A percentile compares a stretch with the other conserved stretches of the same genome.
Conservation (phyloP, 2,888 invertebrate species). For the Microplitis manilae region DNA sequence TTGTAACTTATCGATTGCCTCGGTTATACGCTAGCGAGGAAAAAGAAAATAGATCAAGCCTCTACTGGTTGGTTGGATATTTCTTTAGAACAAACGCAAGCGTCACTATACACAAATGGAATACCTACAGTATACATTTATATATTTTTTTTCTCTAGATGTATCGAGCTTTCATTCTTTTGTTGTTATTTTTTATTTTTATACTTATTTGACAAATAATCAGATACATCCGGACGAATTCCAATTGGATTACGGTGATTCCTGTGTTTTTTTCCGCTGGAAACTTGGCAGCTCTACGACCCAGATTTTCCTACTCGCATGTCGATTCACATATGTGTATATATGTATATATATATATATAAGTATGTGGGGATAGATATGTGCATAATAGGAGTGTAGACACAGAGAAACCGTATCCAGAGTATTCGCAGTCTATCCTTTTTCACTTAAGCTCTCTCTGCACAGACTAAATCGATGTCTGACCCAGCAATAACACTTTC, state of each 20-base stretch:
- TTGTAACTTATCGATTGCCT: conserved; percentile 53
- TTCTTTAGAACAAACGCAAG: conserved; percentile 14
- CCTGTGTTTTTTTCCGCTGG: neutral
- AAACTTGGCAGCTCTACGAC: neutral
- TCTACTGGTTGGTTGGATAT: conserved; percentile 16
- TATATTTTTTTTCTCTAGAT: neutral
- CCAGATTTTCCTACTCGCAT: conserved; percentile 1
- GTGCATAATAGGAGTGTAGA: neutral
- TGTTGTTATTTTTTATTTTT: conserved; percentile 1
- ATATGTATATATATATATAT: too few species aligned
- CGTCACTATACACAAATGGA: conserved; percentile 10
- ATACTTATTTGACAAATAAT: neutral
- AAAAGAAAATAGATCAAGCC: conserved; percentile 58
- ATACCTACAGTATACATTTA: conserved; percentile 19
- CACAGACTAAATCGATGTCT: conserved; percentile 23
- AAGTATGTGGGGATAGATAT: too few species aligned
- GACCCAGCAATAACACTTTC: conserved; percentile 26
- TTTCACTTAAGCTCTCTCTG: neutral
- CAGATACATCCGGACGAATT: neutral
- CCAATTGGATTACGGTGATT: neutral
- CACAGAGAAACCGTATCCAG: neutral
- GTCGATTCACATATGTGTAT: too few species aligned
- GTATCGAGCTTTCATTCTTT: neutral
- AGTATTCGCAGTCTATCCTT: neutral
- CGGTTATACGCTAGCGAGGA: conserved; percentile 20